These are phyloP conservation scores for Heliconius aoede DNA, from an alignment of 2,888 invertebrate species.

Conservation along the genomic window DNA sequence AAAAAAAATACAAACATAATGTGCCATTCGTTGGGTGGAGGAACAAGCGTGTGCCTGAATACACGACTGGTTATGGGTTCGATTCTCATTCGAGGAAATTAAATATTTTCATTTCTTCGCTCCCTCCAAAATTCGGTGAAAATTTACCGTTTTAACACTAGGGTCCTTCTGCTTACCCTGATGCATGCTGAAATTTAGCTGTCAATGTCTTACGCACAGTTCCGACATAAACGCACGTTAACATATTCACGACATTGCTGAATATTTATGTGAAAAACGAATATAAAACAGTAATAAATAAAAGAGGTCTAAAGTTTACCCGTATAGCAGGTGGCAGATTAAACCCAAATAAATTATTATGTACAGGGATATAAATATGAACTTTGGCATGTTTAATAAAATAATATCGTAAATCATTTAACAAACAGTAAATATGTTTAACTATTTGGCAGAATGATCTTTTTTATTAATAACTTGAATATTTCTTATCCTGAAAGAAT, in stretches of 20 bases:
- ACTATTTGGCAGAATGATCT: not conserved
- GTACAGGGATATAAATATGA: no score
- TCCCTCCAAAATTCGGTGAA: no score
- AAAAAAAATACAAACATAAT: no score
- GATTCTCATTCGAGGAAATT: no score
- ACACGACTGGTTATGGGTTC: no score
- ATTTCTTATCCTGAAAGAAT: not conserved
- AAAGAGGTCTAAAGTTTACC: conserved; percentile 13
- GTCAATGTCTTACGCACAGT: conserved; percentile 19
- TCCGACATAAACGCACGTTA: conserved; percentile 4
- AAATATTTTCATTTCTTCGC: no score
- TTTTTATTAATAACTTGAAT: not conserved
- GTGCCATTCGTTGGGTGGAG: no score
- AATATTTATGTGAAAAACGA: conserved; percentile 22
- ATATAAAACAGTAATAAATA: conserved; percentile 23
- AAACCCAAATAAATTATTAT: not conserved
- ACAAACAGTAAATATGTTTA: not conserved
- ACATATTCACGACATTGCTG: conserved; percentile 18
- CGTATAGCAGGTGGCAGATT: not conserved
- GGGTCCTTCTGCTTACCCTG: no score
- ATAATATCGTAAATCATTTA: not conserved
- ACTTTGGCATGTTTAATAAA: not conserved
- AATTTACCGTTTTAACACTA: no score
- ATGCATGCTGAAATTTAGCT: no score
- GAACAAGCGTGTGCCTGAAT: no score